Percentiles rank a stretch among this genome's conserved stretches.
These are phyloP conservation scores for Brachyrhaphis roseni DNA, from an alignment of 2,797 vertebrate species.

Conservation along the genomic window DNA sequence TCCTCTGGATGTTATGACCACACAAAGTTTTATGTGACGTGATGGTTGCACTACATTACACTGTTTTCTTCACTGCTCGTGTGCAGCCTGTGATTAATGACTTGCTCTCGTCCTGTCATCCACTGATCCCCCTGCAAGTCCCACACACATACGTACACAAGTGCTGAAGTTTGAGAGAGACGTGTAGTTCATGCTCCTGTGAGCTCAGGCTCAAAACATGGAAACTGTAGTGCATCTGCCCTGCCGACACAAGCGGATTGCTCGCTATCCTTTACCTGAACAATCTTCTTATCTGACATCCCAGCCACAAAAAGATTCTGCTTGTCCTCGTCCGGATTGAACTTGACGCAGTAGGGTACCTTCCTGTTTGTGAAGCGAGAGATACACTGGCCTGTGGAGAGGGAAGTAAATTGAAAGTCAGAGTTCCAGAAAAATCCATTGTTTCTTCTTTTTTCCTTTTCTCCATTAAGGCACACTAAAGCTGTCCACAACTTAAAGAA, in stretches of 20 bases:
- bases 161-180: conserved; percentile 22
- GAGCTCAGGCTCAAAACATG: conserved; percentile 27
- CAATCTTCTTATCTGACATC: conserved; percentile 99
- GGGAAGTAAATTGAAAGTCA: conserved; percentile 41
- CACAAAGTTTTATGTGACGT: neutral
- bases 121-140: conserved; percentile 13
- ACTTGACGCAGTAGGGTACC: conserved; percentile 98
- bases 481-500: conserved; percentile 26
- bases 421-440: conserved; percentile 41
- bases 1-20: neutral
- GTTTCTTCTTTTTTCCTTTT: conserved; percentile 20
- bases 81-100: conserved; percentile 58
- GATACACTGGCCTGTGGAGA: conserved; percentile 90
- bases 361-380: conserved; percentile 96
- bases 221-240: conserved; percentile 34
- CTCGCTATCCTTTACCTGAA: conserved; percentile 84
- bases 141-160: conserved; percentile 18
- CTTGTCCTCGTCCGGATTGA: conserved; percentile 98
- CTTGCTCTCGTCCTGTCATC: conserved; percentile 57
- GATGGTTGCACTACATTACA: conserved; percentile 23
- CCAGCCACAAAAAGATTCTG: conserved; percentile 97
- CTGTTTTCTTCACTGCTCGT: conserved; percentile 20
- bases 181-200: conserved; percentile 41
- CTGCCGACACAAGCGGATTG: conserved; percentile 17
- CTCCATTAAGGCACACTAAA: conserved; percentile 15